These are phyloP conservation scores for Triplophysa tibetana DNA, from an alignment of 2,113 vertebrate genomes.

Conservation along the genomic window DNA sequence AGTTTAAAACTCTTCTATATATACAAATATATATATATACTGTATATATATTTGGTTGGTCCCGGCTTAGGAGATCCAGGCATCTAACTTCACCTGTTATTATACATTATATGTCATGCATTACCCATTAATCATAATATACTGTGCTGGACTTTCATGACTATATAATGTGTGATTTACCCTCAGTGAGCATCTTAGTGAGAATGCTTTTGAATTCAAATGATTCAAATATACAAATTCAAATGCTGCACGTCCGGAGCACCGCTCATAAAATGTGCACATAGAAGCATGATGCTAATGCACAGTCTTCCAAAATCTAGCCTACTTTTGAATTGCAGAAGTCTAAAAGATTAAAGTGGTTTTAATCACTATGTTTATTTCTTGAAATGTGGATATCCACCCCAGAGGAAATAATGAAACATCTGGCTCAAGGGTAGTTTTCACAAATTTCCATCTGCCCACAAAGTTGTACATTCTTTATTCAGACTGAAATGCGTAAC, in stretches of 20 bases:
- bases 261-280: background rate
- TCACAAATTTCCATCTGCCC: background rate
- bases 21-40: no score
- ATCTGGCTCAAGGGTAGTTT: slow-evolving; percentile 6
- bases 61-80: background rate
- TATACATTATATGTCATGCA: background rate
- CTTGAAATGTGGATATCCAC: background rate
- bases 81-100: background rate
- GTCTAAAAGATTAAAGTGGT: slow-evolving; percentile 27
- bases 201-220: background rate
- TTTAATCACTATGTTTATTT: slow-evolving; percentile 33
- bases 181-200: background rate
- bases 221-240: background rate
- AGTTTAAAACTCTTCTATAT: no score
- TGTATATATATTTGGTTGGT: no score
- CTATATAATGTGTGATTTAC: background rate
- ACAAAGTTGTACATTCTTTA: background rate
- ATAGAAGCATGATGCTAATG: slow-evolving; percentile 32
- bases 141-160: background rate
- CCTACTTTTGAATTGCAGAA: background rate
- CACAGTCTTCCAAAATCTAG: background rate
- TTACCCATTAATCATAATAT: background rate
- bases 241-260: slow-evolving; percentile 7
- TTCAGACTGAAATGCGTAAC: background rate
- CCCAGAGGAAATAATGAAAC: background rate